These are phyloP conservation scores for Scaptomyza graminum DNA, from an alignment of 1,140 invertebrate species.

Conservation along the genomic window DNA sequence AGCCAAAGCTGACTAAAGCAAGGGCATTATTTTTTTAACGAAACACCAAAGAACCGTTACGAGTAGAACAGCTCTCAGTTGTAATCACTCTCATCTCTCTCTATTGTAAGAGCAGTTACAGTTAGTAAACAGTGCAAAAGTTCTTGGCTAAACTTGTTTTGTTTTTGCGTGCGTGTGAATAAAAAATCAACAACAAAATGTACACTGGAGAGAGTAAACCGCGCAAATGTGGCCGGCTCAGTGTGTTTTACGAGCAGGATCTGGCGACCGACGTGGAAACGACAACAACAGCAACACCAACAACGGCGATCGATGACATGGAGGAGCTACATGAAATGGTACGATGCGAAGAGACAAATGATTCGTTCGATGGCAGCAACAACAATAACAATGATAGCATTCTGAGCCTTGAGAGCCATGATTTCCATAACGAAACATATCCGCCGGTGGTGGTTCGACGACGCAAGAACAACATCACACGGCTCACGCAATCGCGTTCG, in stretches of 20 bases:
- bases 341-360: background rate
- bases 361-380: slow-evolving; percentile 14
- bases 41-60: slow-evolving; percentile 29
- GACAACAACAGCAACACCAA: too few relatives aligned
- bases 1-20: background rate
- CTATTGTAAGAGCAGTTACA: background rate
- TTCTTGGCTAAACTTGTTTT: background rate
- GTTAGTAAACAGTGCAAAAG: slow-evolving; percentile 7
- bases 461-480: slow-evolving; percentile 15
- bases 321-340: slow-evolving; percentile 10
- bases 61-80: background rate
- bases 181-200: slow-evolving; percentile 7
- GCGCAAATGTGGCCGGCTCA: slow-evolving; percentile 12
- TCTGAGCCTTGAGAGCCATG: slow-evolving; percentile 10
- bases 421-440: slow-evolving; percentile 5
- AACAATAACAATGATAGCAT: slow-evolving; percentile 9
- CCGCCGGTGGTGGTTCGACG: slow-evolving; percentile 38
- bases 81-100: background rate
- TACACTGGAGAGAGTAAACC: background rate
- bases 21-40: background rate
- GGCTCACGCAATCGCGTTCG: slow-evolving; percentile 13
- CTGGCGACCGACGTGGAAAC: background rate
- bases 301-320: too few relatives aligned
- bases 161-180: background rate
- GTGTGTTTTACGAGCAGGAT: slow-evolving; percentile 45